Base-by-base conservation (phyloP, 2,113 vertebrate species). In the Salvator merianae region DNA sequence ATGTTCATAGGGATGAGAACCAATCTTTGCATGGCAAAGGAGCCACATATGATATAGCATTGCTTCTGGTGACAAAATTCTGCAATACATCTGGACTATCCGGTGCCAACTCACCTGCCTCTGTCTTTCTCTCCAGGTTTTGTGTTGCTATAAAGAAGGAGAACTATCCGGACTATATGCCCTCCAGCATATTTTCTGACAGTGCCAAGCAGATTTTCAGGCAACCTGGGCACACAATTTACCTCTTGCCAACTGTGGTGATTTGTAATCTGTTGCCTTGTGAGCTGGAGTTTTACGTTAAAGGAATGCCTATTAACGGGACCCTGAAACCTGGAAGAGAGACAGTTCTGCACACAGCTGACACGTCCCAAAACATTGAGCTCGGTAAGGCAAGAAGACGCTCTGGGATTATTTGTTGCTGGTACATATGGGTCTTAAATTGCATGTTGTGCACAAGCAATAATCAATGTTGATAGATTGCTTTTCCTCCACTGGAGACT, bases 91-190 rank as follows among this genome's bases (percentile, higher is more conserved):
- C 55, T 65, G 63, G 28, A 30, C 26, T 6, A 65, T 30, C 6
- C 30, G 63, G 24, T 28, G 26, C 26, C 7, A 30, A 65, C 84
- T 93, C 43, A 47, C 10, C 0, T 3, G 1, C 8, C 20, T 89
- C 16, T 91, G 3, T 92, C 84, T 55, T 72, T 88, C 32, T 79
- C 91, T 40, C 1, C 86, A 99, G 99, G 95, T 99, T 99, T 89
- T 99, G 98, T 81, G 98, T 99, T 87, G 98, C 98, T 66, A 98
- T 99, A 84, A 99, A 98, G 92, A 99, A 99, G 86, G 98, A 99
- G 79, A 98, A 97, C 88, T 99, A 99, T 38, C 98, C 99, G 0
- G 97, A 99, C 62, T 98, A 99, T 90, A 96, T 97, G 95, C 98
- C 98, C 32, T 98, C 98, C 82, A 98, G 94, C 93, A 96, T 95